phyloP scores from a whole-genome alignment of 2,888 invertebrate genomes.

The Lasioglossum figueresi region DNA sequence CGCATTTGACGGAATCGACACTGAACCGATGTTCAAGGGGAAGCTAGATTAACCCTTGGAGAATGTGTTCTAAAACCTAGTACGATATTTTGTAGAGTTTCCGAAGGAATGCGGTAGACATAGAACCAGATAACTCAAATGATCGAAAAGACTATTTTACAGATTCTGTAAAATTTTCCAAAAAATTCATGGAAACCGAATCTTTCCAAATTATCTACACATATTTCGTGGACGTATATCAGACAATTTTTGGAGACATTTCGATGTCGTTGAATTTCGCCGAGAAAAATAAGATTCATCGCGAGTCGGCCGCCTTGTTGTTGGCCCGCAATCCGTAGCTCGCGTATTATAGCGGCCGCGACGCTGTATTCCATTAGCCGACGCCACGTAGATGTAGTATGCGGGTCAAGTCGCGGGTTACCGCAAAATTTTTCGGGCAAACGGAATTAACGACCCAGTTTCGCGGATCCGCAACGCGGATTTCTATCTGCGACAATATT shows the following conservation, averaged over 20 bases:
- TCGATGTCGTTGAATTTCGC: neutral
- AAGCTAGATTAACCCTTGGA: neutral
- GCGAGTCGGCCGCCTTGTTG: neutral
- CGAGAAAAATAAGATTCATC: neutral
- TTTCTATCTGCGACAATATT: conserved; percentile 1
- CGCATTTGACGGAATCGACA: neutral
- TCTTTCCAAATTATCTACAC: no score
- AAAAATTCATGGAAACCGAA: no score
- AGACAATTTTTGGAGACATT: no score
- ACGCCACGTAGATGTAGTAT: conserved; percentile 11
- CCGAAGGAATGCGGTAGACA: neutral
- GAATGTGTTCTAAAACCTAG: neutral
- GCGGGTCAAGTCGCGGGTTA: conserved; percentile 14
- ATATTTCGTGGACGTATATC: no score
- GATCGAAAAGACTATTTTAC: no score
- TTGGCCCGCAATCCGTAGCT: neutral
- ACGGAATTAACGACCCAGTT: conserved; percentile 13
- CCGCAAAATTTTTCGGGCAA: conserved; percentile 14
- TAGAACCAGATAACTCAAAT: no score
- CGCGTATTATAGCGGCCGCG: neutral
- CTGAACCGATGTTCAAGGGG: neutral
- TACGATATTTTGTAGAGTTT: neutral
- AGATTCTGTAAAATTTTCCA: no score
- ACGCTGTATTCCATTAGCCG: conserved; percentile 1
- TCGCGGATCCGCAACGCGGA: neutral